These are phyloP conservation scores for Coccyzus lansbergi DNA, from an alignment of 2,797 vertebrate species.

Conservation along the genomic window DNA sequence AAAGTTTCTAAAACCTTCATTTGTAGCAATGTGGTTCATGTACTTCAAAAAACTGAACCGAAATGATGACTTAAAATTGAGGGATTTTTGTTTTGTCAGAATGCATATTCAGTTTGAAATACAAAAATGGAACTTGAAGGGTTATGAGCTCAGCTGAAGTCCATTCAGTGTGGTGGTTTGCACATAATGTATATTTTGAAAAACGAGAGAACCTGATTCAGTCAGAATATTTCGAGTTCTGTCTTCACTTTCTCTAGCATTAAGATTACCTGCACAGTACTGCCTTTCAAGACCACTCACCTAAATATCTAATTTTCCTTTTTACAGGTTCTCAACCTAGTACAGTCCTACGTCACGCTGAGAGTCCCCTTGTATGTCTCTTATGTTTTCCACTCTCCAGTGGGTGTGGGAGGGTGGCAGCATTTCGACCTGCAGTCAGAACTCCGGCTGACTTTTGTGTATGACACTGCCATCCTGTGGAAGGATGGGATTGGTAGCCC, in stretches of 20 bases:
- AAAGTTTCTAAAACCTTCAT: background rate
- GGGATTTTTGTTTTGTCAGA: background rate
- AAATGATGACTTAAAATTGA: background rate
- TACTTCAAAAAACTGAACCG: background rate
- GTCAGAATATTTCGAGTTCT: background rate
- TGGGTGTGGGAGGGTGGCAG: slow-evolving; percentile 91
- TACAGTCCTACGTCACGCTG: slow-evolving; percentile 94
- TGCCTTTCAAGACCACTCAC: background rate
- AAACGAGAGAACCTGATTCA: background rate
- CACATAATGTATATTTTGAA: background rate
- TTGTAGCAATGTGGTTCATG: background rate
- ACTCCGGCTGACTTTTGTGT: slow-evolving; percentile 93
- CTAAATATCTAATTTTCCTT: background rate
- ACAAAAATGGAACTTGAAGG: background rate
- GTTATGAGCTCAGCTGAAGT: background rate
- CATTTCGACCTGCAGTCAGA: slow-evolving; percentile 95
- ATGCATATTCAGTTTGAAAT: background rate
- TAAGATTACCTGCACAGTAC: rapidly evolving
- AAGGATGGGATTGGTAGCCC: slow-evolving; percentile 92
- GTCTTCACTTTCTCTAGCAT: background rate
- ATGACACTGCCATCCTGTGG: slow-evolving; percentile 97
- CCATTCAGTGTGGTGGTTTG: background rate
- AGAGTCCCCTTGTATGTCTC: slow-evolving; percentile 94
- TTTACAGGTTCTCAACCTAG: slow-evolving; percentile 90
- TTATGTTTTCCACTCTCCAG: slow-evolving; percentile 92